Evolutionary conservation across 2,797 vertebrate species (phyloP).

Genomic region (Xenopus petersii): DNA sequence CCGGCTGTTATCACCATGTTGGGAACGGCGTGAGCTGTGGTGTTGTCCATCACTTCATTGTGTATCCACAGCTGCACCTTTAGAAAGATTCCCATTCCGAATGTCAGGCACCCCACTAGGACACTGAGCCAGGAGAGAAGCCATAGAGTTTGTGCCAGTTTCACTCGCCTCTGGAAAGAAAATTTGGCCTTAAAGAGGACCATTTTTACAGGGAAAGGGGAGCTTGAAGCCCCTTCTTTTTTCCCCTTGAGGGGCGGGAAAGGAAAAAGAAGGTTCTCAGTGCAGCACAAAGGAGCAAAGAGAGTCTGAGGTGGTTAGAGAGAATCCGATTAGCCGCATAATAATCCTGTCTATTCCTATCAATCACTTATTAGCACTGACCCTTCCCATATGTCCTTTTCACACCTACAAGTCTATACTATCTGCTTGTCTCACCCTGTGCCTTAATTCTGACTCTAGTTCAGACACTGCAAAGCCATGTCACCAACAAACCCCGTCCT

Average conservation of each 20-base stretch:
- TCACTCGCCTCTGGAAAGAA: constrained; percentile 75
- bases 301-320: constrained; percentile 27
- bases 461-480: not conserved
- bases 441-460: not conserved
- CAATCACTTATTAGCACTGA: constrained; percentile 22
- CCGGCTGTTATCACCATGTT: constrained; percentile 76
- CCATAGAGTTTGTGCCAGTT: constrained; percentile 77
- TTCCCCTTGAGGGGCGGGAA: constrained; percentile 11
- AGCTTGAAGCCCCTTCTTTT: constrained; percentile 7
- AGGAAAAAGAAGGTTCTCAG: constrained; percentile 19
- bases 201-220: constrained; percentile 56
- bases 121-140: constrained; percentile 72
- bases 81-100: constrained; percentile 74
- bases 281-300: constrained; percentile 23
- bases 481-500: not conserved
- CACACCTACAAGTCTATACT: constrained; percentile 11
- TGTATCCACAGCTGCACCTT: constrained; percentile 74
- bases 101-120: constrained; percentile 70
- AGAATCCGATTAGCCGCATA: constrained; percentile 33
- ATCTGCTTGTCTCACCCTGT: not conserved
- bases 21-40: constrained; percentile 74
- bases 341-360: constrained; percentile 38
- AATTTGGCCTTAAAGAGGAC: constrained; percentile 80
- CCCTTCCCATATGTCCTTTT: constrained; percentile 14
- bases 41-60: constrained; percentile 78